Base-by-base conservation (phyloP, 2,888 invertebrate species). In the Cotesia congregata region DNA sequence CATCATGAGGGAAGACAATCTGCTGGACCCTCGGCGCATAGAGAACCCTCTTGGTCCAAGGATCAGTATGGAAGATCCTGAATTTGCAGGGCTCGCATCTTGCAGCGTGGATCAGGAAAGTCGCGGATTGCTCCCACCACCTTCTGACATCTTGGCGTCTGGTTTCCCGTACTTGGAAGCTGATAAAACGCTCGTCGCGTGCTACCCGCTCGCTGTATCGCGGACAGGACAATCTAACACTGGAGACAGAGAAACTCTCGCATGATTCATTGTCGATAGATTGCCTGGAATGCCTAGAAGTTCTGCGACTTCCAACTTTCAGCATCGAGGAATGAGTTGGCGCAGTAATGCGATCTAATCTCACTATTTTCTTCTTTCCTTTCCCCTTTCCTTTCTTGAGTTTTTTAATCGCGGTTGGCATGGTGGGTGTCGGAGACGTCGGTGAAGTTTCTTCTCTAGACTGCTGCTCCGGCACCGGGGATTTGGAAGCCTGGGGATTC, bases 291-390 rank as follows among this genome's bases (percentile, higher is more conserved):
- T 76, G 60, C 6, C 72, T 67, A 20, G 61, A 77, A 20, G 59
- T 67, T 38, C 20, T 7, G 7, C 74, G 75, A 68, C 59, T 82
- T 61, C 72, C 69, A n/a, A 78, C 81, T 73, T 93, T 93, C 59
- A 90, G 87, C 74, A 92, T 80, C n/a, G 93, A 93, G 12, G 94
- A 92, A 83, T 93, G 92, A 0, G 94, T 94, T 1, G 93, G 94
- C 0, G 94, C 93, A 6, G 93, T 91, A 75, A 94, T 91, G 74
- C 94, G 91, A 38, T 93, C 93, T 83, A 94, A 74, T 60, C 12
- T 70, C 0, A 62, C 39, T 6, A 9, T 67, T 64, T 70, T 65
- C 15, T 50, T 76, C 61, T 12, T 73, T 30, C 76, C 76, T 78
- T 83, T 85, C 61, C 64, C 79, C 78, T 15, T 76, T 68, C 15